A percentile compares a stretch with the other conserved stretches of the same genome.
These are phyloP conservation scores for Thelaira solivaga DNA, from an alignment of 2,888 invertebrate species.

Conservation along the genomic window DNA sequence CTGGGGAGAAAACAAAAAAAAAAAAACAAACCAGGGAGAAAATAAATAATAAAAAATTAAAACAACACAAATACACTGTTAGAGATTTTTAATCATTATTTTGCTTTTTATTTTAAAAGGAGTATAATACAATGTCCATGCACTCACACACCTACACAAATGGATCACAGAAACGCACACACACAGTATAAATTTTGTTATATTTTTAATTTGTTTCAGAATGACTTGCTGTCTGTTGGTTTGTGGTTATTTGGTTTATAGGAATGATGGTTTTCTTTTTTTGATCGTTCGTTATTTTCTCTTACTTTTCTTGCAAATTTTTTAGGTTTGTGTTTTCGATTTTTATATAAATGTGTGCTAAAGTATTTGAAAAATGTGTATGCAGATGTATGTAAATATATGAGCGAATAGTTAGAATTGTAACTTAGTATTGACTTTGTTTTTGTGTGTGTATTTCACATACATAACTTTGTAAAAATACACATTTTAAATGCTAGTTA, in stretches of 20 bases:
- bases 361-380: not conserved
- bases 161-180: not conserved
- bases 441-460: no score
- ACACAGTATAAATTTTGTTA: slow-evolving; percentile 39
- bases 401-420: slow-evolving; percentile 1
- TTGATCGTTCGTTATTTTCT: not conserved
- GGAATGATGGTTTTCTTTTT: slow-evolving; percentile 26
- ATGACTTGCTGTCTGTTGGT: slow-evolving; percentile 60
- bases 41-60: no score
- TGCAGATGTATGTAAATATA: not conserved
- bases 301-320: slow-evolving; percentile 10
- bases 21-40: no score
- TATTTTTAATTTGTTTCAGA: slow-evolving; percentile 59
- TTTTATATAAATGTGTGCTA: slow-evolving; percentile 12
- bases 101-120: slow-evolving; percentile 11
- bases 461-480: no score
- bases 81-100: slow-evolving; percentile 29
- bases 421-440: not conserved
- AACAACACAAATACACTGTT: slow-evolving; percentile 6
- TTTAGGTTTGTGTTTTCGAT: slow-evolving; percentile 1
- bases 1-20: not conserved
- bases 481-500: not conserved
- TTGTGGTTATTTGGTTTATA: slow-evolving; percentile 49
- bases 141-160: not conserved
- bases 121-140: not conserved